Base-by-base conservation (phyloP, 2,888 invertebrate genomes). In the Sussaba pulchella region DNA sequence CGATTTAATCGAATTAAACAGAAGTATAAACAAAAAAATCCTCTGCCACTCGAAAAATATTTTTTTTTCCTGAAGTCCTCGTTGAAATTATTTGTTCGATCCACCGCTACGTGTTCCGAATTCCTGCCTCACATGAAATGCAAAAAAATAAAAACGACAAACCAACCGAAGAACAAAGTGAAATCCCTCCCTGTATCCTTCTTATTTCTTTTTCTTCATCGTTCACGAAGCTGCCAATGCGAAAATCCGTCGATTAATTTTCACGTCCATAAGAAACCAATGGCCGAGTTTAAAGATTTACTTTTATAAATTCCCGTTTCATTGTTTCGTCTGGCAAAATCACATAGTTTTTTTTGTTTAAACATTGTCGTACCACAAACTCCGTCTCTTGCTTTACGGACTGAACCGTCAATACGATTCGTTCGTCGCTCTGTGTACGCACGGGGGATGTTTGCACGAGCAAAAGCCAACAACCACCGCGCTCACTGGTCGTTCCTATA, bases 401-500 rank as follows among this genome's bases (percentile, higher is more conserved):
- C 72, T 57, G 63, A 81, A 2, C 66, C 52, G 47, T 39, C 57
- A 43, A 57, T 74, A 79, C 72, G 66, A 76, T 70, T 74, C 63
- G 77, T 67, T 74, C 61, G 50, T 69, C 61, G 45, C 26, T 74
- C 24, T 74, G 59, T 59, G 41, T 74, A 57, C 73, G 45, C 69
- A 45, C 14, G 47, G n/a, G 52, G 59, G 6, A 31, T 75, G 71
- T 71, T 75, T 71, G 75, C 71, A 67, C 75, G 59, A 71, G 75
- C 71, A 52, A 71, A 71, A 71, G 70, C 79, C 74, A 70, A 75
- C 64, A 74, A 74, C 47, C 43, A 71, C 19, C 66, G 61, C 59
- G 9, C 50, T 45, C 66, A 41, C 57, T 47, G 61, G 61, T 64
- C 75, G 75, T 80, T 80, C 61, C 79, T 66, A 67, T 75, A 80